These are phyloP conservation scores for Zootoca vivipara DNA, from an alignment of 2,113 vertebrate species.

Conservation along the genomic window DNA sequence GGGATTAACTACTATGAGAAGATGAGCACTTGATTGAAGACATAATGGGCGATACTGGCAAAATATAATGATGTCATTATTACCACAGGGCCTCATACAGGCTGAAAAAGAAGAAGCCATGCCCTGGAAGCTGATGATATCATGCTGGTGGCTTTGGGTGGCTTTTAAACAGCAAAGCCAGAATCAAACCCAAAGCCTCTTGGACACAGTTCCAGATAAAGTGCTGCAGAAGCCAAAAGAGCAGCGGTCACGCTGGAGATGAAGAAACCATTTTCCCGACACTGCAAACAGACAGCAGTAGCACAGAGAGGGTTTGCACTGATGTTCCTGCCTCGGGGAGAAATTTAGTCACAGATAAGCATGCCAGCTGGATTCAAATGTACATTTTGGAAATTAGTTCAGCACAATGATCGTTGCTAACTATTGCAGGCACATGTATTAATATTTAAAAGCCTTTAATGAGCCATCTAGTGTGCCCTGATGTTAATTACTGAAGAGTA, in stretches of 20 bases:
- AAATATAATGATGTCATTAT: conserved; percentile 38
- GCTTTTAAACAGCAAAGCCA: rapidly evolving
- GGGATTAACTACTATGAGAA: background rate
- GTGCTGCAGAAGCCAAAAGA: rapidly evolving
- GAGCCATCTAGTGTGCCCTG: background rate
- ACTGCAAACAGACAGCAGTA: background rate
- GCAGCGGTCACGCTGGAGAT: conserved; percentile 22
- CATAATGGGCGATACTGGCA: background rate
- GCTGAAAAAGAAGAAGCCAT: conserved; percentile 23
- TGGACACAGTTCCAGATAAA: background rate
- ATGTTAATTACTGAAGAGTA: background rate
- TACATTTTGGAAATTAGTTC: conserved; percentile 33
- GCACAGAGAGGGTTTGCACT: background rate
- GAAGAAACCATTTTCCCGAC: conserved; percentile 35
- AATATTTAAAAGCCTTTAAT: conserved; percentile 52
- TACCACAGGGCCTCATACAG: background rate
- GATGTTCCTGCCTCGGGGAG: conserved; percentile 24
- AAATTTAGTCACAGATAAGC: conserved; percentile 61
- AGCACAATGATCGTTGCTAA: conserved; percentile 31
- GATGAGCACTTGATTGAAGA: conserved; percentile 2
- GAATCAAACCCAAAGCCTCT: background rate
- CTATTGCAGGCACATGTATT: conserved; percentile 44
- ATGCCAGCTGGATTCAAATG: conserved; percentile 55
- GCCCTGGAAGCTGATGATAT: background rate
- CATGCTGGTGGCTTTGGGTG: background rate